Conservation (phyloP, 1,140 invertebrate genomes). For the Holcopasites calliopsidis region DNA sequence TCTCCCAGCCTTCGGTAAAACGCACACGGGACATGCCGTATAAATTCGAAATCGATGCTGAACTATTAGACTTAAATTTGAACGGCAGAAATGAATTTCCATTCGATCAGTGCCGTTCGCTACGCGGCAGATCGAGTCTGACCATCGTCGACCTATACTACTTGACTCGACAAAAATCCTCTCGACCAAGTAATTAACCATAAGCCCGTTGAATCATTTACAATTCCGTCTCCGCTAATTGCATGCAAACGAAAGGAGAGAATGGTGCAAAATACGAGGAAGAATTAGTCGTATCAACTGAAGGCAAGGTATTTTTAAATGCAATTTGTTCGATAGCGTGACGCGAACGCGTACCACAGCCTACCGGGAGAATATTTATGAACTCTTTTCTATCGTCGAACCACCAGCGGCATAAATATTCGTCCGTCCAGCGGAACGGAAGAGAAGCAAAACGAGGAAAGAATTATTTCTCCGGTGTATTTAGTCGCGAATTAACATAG, state of each 20-base stretch:
- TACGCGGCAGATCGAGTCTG: background rate
- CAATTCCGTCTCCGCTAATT: background rate
- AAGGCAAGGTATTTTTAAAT: background rate
- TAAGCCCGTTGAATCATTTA: too few species aligned
- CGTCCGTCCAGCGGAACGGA: background rate
- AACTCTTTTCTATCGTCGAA: background rate
- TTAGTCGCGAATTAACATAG: constrained; percentile 39
- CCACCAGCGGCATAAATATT: background rate
- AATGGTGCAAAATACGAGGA: background rate
- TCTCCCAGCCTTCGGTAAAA: constrained; percentile 7
- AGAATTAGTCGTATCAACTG: background rate
- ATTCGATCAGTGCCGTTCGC: too few species aligned
- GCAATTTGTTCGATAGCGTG: background rate
- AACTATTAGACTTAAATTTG: too few species aligned
- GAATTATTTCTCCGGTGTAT: background rate
- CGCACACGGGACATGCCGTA: background rate
- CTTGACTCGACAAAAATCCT: background rate
- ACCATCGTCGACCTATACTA: constrained; percentile 1
- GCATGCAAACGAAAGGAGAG: background rate
- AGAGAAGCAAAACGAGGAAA: background rate
- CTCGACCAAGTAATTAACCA: background rate
- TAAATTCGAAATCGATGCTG: too few species aligned
- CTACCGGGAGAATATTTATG: background rate
- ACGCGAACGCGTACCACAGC: too few species aligned
- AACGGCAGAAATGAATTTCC: background rate